A percentile compares a stretch with the other conserved stretches of the same genome.
phyloP scores from a whole-genome alignment of 1,140 invertebrate genomes.

The Diorhabda sublineata region DNA sequence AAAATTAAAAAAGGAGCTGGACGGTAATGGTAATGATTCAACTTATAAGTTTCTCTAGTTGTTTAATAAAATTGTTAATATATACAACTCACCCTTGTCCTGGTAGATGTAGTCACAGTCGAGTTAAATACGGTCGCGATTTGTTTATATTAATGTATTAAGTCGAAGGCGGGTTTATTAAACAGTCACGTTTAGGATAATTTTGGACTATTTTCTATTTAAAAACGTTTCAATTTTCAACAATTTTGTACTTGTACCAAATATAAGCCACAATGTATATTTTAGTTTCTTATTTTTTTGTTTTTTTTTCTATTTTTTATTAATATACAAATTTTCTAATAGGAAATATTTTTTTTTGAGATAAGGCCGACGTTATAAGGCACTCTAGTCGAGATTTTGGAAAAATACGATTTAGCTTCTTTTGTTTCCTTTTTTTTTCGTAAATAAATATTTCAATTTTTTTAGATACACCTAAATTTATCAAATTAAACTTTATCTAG shows the following conservation, averaged over 20 bases:
- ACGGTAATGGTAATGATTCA: too few species aligned
- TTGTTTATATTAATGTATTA: neutral
- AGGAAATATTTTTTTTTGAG: constrained; percentile 35
- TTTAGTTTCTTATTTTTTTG: constrained; percentile 30
- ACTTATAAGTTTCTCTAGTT: too few species aligned
- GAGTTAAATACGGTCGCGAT: constrained; percentile 12
- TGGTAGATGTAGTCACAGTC: constrained; percentile 8
- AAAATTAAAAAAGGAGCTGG: too few species aligned
- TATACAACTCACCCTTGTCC: constrained; percentile 19
- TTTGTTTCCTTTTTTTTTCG: constrained; percentile 6
- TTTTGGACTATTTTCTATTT: constrained; percentile 20
- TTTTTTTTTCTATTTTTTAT: constrained; percentile 40
- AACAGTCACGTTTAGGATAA: constrained; percentile 25
- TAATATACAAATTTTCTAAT: constrained; percentile 46
- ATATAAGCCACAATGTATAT: constrained; percentile 38
- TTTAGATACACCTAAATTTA: constrained; percentile 38
- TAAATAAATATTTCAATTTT: constrained; percentile 35
- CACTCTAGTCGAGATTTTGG: constrained; percentile 44
- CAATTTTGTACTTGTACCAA: constrained; percentile 30
- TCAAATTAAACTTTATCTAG: constrained; percentile 32
- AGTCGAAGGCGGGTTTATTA: constrained; percentile 15
- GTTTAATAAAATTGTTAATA: neutral
- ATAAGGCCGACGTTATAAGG: constrained; percentile 47
- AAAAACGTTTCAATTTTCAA: constrained; percentile 21
- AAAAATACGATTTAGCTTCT: constrained; percentile 41